Evolutionary conservation across 92 coral and sea anemone species (phyloP).

Genomic region (Porites lobata): DNA sequence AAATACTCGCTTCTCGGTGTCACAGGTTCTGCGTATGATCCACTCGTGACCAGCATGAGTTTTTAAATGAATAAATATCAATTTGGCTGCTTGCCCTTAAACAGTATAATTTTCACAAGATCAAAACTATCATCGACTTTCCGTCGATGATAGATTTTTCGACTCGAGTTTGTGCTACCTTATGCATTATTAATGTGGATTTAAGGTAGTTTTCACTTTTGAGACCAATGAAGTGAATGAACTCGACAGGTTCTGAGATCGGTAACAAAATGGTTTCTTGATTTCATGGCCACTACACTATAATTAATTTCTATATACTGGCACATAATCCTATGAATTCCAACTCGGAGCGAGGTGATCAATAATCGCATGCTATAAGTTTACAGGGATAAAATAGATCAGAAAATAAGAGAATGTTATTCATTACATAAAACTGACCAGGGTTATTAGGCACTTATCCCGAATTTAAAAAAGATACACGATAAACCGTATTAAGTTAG

Average conservation of each 20-base stretch:
- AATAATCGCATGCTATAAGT: too few species aligned
- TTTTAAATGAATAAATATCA: neutral
- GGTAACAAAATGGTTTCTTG: neutral
- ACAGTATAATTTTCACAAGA: neutral
- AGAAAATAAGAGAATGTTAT: too few species aligned
- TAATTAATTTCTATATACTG: too few species aligned
- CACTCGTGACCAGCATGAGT: conserved; percentile 40
- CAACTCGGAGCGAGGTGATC: too few species aligned
- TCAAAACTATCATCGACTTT: neutral
- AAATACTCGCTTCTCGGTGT: neutral
- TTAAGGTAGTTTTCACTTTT: conserved; percentile 27
- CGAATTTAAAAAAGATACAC: too few species aligned
- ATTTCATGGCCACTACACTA: too few species aligned
- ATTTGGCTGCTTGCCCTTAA: neutral
- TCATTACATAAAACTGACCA: too few species aligned
- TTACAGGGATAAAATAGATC: too few species aligned
- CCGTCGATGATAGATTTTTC: conserved; percentile 26
- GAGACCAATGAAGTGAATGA: conserved; percentile 10
- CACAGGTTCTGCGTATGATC: conserved; percentile 1
- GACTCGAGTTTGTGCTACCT: neutral
- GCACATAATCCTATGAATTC: too few species aligned
- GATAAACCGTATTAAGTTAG: too few species aligned
- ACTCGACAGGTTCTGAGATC: neutral
- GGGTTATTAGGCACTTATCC: too few species aligned
- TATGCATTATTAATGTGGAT: conserved; percentile 16